phyloP scores from a whole-genome alignment of 1,140 invertebrate species.

The Pseudomyrmex flavicornis region DNA sequence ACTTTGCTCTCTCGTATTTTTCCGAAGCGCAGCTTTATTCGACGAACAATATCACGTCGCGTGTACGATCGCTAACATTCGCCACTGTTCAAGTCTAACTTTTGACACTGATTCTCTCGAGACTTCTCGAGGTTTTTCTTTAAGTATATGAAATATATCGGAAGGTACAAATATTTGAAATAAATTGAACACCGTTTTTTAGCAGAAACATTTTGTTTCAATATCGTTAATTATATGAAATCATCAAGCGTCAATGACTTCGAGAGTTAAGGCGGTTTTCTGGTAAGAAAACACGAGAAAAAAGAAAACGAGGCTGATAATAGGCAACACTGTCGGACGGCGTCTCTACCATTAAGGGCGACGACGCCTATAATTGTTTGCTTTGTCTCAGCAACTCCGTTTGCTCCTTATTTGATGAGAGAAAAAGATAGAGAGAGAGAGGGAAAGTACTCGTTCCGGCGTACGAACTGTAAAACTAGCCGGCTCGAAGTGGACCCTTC shows the following conservation, averaged over 20 bases:
- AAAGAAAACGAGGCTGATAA: constrained; percentile 4
- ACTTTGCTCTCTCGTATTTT: constrained; percentile 9
- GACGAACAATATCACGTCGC: neutral
- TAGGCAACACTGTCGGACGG: constrained; percentile 18
- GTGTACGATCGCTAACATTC: neutral
- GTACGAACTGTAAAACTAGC: constrained; percentile 50
- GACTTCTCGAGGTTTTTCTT: neutral
- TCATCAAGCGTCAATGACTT: constrained; percentile 23
- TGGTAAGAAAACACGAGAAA: constrained; percentile 23
- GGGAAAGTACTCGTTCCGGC: neutral
- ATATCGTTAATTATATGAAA: constrained; percentile 1
- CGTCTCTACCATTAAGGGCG: constrained; percentile 45
- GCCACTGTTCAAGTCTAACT: neutral
- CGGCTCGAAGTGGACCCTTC: constrained; percentile 17
- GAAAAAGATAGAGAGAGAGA: too few species aligned
- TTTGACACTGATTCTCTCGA: neutral
- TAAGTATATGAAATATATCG: neutral
- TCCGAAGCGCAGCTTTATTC: neutral
- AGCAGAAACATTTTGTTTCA: neutral
- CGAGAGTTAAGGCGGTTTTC: constrained; percentile 1
- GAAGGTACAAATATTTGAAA: neutral
- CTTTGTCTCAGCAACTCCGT: constrained; percentile 53
- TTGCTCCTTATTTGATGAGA: constrained; percentile 29
- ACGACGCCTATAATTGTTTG: constrained; percentile 56
- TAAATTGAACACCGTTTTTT: too few species aligned